phyloP scores from a whole-genome alignment of 1,140 invertebrate genomes.

The Melitaea cinxia region DNA sequence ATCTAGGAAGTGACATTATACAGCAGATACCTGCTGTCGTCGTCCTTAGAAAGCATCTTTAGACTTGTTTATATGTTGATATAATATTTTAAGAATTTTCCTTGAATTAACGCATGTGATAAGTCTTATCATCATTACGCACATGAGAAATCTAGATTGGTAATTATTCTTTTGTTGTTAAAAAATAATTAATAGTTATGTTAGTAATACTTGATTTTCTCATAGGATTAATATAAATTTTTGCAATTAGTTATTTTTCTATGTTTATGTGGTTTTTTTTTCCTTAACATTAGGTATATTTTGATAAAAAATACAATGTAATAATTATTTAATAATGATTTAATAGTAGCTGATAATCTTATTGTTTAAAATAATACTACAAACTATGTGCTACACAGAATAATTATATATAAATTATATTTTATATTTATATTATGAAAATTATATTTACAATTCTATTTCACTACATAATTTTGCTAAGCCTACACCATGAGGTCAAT shows the following conservation, averaged over 20 bases:
- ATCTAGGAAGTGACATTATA: constrained; percentile 70
- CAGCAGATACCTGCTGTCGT: constrained; percentile 42
- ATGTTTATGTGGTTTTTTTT: not conserved
- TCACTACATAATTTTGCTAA: not conserved
- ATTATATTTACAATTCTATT: too few species aligned
- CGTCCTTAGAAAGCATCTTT: constrained; percentile 49
- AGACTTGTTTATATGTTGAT: constrained; percentile 39
- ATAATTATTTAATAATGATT: too few species aligned
- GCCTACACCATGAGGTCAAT: constrained; percentile 7
- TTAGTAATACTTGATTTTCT: constrained; percentile 21
- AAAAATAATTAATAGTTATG: constrained; percentile 7
- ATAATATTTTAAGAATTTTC: constrained; percentile 21
- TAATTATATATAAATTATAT: too few species aligned
- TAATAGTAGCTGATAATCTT: too few species aligned
- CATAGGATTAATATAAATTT: constrained; percentile 25
- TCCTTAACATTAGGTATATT: too few species aligned
- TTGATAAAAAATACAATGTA: too few species aligned
- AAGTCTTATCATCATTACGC: constrained; percentile 5
- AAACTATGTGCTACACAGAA: too few species aligned
- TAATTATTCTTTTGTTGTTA: constrained; percentile 20
- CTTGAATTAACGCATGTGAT: constrained; percentile 4
- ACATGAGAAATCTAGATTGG: constrained; percentile 16
- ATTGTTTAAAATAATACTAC: too few species aligned
- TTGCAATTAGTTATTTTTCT: constrained; percentile 2
- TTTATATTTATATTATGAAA: not conserved